Base-by-base conservation (phyloP, 2,797 vertebrate genomes). In the Tenualosa thibaudeaui region DNA sequence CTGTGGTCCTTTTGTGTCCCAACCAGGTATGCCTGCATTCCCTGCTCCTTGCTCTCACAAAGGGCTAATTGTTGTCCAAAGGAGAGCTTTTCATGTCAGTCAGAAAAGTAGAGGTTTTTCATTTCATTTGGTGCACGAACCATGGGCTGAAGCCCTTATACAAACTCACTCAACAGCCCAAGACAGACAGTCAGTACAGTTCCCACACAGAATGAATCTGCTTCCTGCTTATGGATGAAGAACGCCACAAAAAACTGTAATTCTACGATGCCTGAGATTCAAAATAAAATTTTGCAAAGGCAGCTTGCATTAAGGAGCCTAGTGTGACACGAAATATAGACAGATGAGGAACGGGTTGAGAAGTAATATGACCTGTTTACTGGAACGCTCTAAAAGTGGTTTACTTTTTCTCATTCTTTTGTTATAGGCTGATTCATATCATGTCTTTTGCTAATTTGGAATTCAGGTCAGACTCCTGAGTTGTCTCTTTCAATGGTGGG, bases 101-200 rank as follows among this genome's bases (percentile, higher is more conserved):
- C 71, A 81, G 90, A 91, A 87, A 91, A 87, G 89, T 87, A 87
- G 51, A 68, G 90, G 87, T 62, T 56, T 93, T 93, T 92, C 88
- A 94, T 94, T 95, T 94, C 94, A 94, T 91, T 90, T 87, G 88
- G 85, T 88, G 87, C 86, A 89, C 91, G 93, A 92, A 93, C 92
- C 87, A 91, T 85, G 85, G 89, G 46, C 71, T 3, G 40, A 19
- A 46, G 17, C 71, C 71, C 82, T 88, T 88, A 12, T 9, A 92
- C 89, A 91, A 89, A 88, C 85, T 85, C 31, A 19, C 82, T 81
- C 85, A 84, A 88, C 71, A 82, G 51, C 84, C 84, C 54, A 88
- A 0, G 37, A 46, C 5, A 8, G 40, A 17, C 71, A 78, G 46
- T 78, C 71, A 43, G 17, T 13, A 3, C 10, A 15, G 31, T 71